Evolutionary conservation across 2,797 vertebrate genomes (phyloP).

Genomic region (Ataeniobius toweri): DNA sequence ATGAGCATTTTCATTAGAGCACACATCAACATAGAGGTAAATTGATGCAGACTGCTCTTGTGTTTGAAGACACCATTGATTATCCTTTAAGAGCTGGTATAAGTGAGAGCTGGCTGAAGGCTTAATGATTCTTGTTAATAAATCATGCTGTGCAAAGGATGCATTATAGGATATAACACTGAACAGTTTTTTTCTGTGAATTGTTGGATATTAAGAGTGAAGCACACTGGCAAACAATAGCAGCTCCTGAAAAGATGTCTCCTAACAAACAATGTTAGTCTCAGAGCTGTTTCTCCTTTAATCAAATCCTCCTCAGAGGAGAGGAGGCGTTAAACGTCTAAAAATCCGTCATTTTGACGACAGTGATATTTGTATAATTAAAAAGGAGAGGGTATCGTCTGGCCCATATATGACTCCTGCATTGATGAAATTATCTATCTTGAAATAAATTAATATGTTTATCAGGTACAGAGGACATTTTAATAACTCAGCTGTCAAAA

Average conservation of each 20-base stretch:
- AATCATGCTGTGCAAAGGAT: slow-evolving; percentile 41
- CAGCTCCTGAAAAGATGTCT: slow-evolving; percentile 19
- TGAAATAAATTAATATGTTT: slow-evolving; percentile 85
- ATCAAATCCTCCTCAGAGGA: slow-evolving; percentile 67
- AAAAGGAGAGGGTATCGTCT: slow-evolving; percentile 76
- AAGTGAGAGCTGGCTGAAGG: slow-evolving; percentile 46
- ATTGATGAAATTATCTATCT: slow-evolving; percentile 80
- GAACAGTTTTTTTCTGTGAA: slow-evolving; percentile 26
- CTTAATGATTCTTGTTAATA: slow-evolving; percentile 55
- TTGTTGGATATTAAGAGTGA: slow-evolving; percentile 37
- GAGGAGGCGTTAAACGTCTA: slow-evolving; percentile 56
- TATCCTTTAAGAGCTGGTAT: slow-evolving; percentile 46
- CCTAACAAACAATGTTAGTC: slow-evolving; percentile 35
- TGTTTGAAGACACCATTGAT: slow-evolving; percentile 59
- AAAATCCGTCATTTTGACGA: slow-evolving; percentile 75
- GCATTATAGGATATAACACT: slow-evolving; percentile 31
- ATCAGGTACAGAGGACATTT: slow-evolving; percentile 80
- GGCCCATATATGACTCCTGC: slow-evolving; percentile 70
- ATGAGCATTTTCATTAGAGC: slow-evolving; percentile 25
- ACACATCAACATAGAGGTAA: slow-evolving; percentile 31
- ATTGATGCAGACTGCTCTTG: slow-evolving; percentile 40
- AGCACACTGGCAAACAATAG: slow-evolving; percentile 23
- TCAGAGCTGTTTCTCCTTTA: slow-evolving; percentile 57
- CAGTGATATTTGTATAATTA: slow-evolving; percentile 78
- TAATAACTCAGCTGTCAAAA: slow-evolving; percentile 85